phyloP scores from a whole-genome alignment of 1,140 invertebrate genomes.

The Bombyx mori region ASM3026992v2 NC_085109.1:7378001-7378500 shows the following conservation, averaged over 20 bases:
- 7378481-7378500: slow-evolving; percentile 75
- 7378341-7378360: slow-evolving; percentile 78
- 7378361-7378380: slow-evolving; percentile 83
- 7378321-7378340: slow-evolving; percentile 73
- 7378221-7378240: too few relatives aligned
- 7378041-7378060: slow-evolving; percentile 14
- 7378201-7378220: too few relatives aligned
- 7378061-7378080: slow-evolving; percentile 5
- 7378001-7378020: slow-evolving; percentile 56
- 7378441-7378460: slow-evolving; percentile 81
- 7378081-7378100: neutral
- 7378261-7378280: too few relatives aligned
- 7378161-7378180: too few relatives aligned
- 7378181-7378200: too few relatives aligned
- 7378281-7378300: slow-evolving; percentile 16
- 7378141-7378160: too few relatives aligned
- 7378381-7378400: slow-evolving; percentile 87
- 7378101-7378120: too few relatives aligned
- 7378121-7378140: too few relatives aligned
- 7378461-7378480: slow-evolving; percentile 81
- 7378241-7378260: too few relatives aligned
- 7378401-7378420: slow-evolving; percentile 92
- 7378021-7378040: slow-evolving; percentile 32
- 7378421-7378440: slow-evolving; percentile 84
- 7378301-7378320: slow-evolving; percentile 73